Evolutionary conservation across 2,888 invertebrate genomes (phyloP).

Genomic region (Protophormia terraenovae): DNA sequence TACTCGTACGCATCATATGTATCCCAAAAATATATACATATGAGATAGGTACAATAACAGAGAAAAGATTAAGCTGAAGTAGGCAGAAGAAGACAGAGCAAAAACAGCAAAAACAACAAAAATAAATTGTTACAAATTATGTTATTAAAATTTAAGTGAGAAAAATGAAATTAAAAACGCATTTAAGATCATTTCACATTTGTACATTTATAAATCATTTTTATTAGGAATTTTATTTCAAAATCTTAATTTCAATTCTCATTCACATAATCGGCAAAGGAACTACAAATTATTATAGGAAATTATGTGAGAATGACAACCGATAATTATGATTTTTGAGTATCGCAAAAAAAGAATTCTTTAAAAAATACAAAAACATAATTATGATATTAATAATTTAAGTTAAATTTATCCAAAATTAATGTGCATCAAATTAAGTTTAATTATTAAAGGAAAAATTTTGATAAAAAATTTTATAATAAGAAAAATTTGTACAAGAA

Average conservation of each 20-base stretch:
- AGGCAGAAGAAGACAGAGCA: neutral
- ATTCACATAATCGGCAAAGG: neutral
- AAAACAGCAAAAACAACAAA: constrained; percentile 12
- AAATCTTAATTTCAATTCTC: constrained; percentile 14
- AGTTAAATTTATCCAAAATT: constrained; percentile 12
- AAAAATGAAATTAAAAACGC: constrained; percentile 68
- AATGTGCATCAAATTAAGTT: neutral
- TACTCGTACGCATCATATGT: constrained; percentile 12
- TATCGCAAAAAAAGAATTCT: neutral
- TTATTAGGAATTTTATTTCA: constrained; percentile 46
- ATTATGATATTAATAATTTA: constrained; percentile 1
- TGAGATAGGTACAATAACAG: constrained; percentile 18
- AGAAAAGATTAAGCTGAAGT: constrained; percentile 34
- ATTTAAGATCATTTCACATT: constrained; percentile 61
- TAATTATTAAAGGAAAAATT: neutral
- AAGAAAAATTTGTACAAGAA: too few species aligned
- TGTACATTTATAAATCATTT: constrained; percentile 52
- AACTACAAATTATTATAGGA: neutral
- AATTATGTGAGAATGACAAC: constrained; percentile 35
- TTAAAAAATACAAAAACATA: too few species aligned
- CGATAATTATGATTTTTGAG: constrained; percentile 5
- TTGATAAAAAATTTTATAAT: neutral
- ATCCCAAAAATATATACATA: neutral
- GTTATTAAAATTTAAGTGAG: constrained; percentile 68
- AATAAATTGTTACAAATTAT: constrained; percentile 68